Conservation (phyloP, 2,888 invertebrate genomes). For the Notodonta ziczac region DNA sequence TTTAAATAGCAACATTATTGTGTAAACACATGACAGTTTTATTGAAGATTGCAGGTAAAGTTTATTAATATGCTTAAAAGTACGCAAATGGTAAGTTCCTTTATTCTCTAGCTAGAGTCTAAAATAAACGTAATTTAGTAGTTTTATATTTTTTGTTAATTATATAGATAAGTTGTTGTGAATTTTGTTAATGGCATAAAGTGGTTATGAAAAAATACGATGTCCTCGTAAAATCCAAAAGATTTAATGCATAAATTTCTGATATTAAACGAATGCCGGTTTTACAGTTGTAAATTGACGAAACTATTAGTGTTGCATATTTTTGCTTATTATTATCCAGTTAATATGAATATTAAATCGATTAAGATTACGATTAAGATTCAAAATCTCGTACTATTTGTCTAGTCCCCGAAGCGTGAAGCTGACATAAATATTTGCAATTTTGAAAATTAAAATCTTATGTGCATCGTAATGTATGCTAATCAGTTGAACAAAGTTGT, state of each 20-base stretch:
- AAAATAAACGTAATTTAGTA: too few relatives aligned
- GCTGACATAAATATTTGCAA: conserved; percentile 35
- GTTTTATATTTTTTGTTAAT: too few relatives aligned
- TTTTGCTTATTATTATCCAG: conserved; percentile 13
- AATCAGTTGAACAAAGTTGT: conserved; percentile 51
- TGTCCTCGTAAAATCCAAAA: too few relatives aligned
- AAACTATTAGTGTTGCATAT: background rate
- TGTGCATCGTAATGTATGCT: conserved; percentile 41
- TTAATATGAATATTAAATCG: conserved; percentile 28
- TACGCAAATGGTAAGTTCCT: too few relatives aligned
- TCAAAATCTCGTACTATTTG: conserved; percentile 41
- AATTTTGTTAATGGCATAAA: too few relatives aligned
- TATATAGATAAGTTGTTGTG: too few relatives aligned
- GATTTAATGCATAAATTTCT: too few relatives aligned
- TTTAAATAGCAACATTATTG: background rate
- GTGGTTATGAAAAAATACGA: too few relatives aligned
- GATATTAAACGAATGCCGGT: background rate
- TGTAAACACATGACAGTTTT: background rate
- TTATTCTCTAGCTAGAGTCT: too few relatives aligned
- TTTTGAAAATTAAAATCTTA: conserved; percentile 35
- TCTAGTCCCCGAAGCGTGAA: conserved; percentile 27
- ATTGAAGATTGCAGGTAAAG: too few relatives aligned
- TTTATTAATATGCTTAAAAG: too few relatives aligned
- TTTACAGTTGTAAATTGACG: background rate
- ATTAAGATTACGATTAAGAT: conserved; percentile 45